Percentiles rank a stretch among this genome's conserved stretches.
phyloP scores from a whole-genome alignment of 2,888 invertebrate genomes.

The Ectemnius lituratus region DNA sequence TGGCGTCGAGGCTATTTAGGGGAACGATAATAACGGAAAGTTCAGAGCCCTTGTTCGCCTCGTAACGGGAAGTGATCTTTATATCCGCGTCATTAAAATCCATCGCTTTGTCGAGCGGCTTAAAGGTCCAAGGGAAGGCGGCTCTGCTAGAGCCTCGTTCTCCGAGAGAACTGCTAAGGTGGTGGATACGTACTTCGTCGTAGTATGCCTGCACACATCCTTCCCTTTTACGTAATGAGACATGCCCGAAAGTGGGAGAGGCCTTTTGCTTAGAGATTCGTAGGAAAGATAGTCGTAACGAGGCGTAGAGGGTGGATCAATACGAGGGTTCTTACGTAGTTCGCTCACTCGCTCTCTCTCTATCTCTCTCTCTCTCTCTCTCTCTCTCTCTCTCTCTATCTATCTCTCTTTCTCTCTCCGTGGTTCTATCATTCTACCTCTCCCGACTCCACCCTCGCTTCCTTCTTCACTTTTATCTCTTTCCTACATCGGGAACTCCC shows the following conservation, averaged over 20 bases:
- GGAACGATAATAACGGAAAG: slow-evolving; percentile 8
- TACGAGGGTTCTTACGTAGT: slow-evolving; percentile 75
- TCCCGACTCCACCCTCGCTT: slow-evolving; percentile 29
- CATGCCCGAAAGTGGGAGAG: slow-evolving; percentile 67
- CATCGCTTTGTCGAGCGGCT: slow-evolving; percentile 6
- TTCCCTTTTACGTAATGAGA: slow-evolving; percentile 64
- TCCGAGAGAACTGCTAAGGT: slow-evolving; percentile 33
- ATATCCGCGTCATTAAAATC: slow-evolving; percentile 7
- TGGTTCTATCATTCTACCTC: slow-evolving; percentile 26
- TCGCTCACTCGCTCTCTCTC: slow-evolving; percentile 62
- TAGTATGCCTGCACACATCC: slow-evolving; percentile 46
- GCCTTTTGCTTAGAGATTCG: slow-evolving; percentile 72
- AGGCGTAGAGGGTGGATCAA: slow-evolving; percentile 74
- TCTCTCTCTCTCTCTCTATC: slow-evolving; percentile 52
- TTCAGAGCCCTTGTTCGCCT: neutral
- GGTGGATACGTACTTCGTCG: slow-evolving; percentile 28
- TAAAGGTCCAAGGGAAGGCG: slow-evolving; percentile 1
- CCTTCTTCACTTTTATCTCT: slow-evolving; percentile 36
- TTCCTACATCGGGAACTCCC: slow-evolving; percentile 34
- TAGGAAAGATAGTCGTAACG: slow-evolving; percentile 75
- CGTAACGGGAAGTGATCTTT: slow-evolving; percentile 1
- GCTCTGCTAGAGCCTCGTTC: neutral
- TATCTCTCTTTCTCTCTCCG: slow-evolving; percentile 42
- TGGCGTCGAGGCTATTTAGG: neutral
- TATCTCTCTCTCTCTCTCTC: slow-evolving; percentile 52